Base-by-base conservation (phyloP, 2,113 vertebrate genomes). In the Nicator chloris region DNA sequence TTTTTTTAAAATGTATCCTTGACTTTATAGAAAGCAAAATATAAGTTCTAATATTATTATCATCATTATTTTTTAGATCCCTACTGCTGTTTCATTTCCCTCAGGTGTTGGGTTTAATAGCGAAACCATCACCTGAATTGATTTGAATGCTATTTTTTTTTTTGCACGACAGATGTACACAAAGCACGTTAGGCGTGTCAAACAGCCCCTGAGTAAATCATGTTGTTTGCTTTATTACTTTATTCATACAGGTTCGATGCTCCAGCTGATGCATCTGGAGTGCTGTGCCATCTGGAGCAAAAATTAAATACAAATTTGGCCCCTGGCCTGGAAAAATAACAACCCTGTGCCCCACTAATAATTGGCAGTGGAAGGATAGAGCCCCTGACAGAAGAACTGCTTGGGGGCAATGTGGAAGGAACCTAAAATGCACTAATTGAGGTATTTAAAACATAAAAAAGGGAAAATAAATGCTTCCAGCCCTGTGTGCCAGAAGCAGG, bases 251-350 rank as follows among this genome's bases (percentile, higher is more conserved):
- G 91, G 90, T 91, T 75, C 24, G 64, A 45, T 93, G 80, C 69
- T 89, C 82, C 85, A 84, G 94, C 65, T 95, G 88, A 89, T 94
- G 66, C 26, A 73, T 84, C 53, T 86, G 49, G 66, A 93, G 88
- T 86, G 39, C 82, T 66, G 50, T 86, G 75, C 87, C 83, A 96
- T 92, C 92, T 93, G 77, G 72, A 88, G 76, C 61, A 79, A 87
- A 94, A 90, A 94, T 95, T 93, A 93, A 94, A 94, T 88, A 92
- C 47, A 23, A 61, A 88, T 90, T 96, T 96, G 94, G 94, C 92
- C 94, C 28, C 50, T n/a, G 65, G 91, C 91, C 95, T 3, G 23
- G 91, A 92, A 91, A 90, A 70, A 71, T 83, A 93, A 71, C 51
- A 68, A 93, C 80, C 23, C 13, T 47, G 23, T 94, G 82, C 82